Percentiles rank a stretch among this genome's conserved stretches.
phyloP scores from a whole-genome alignment of 2,797 vertebrate genomes.

The Syndactyla subalaris region DNA sequence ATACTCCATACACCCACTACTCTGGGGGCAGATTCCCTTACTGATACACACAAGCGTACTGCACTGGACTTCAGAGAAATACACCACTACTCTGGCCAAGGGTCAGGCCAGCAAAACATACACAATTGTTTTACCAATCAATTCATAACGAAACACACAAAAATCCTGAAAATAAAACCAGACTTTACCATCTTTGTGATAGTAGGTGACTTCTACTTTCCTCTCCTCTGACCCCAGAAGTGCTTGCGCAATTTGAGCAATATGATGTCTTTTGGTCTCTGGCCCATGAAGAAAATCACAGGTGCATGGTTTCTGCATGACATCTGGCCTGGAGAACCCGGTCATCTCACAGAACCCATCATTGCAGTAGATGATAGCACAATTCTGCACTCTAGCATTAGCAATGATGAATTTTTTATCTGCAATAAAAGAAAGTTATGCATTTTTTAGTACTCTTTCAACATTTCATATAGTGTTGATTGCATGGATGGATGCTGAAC shows the following conservation, averaged over 20 bases:
- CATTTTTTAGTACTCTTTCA: constrained; percentile 67
- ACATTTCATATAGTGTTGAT: constrained; percentile 3
- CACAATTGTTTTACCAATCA: background rate
- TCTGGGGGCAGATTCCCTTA: background rate
- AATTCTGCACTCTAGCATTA: constrained; percentile 97
- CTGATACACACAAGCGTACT: background rate
- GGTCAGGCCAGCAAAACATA: background rate
- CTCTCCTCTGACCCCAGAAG: constrained; percentile 94
- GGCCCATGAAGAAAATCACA: constrained; percentile 98
- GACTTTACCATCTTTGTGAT: constrained; percentile 96
- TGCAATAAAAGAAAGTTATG: constrained; percentile 77
- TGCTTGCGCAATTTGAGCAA: constrained; percentile 91
- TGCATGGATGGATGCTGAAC: constrained; percentile 3
- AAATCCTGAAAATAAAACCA: constrained; percentile 33
- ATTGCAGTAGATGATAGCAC: constrained; percentile 99
- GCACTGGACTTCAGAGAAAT: background rate
- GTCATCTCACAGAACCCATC: constrained; percentile 99
- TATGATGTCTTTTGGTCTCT: constrained; percentile 88
- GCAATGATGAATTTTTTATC: constrained; percentile 99
- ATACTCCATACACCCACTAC: background rate
- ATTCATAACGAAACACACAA: background rate
- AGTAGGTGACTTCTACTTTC: constrained; percentile 96
- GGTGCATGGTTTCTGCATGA: constrained; percentile 98
- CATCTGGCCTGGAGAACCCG: constrained; percentile 95
- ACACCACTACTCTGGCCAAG: background rate